Conservation (phyloP, 2,888 invertebrate species). For the Atherix ibis region DNA sequence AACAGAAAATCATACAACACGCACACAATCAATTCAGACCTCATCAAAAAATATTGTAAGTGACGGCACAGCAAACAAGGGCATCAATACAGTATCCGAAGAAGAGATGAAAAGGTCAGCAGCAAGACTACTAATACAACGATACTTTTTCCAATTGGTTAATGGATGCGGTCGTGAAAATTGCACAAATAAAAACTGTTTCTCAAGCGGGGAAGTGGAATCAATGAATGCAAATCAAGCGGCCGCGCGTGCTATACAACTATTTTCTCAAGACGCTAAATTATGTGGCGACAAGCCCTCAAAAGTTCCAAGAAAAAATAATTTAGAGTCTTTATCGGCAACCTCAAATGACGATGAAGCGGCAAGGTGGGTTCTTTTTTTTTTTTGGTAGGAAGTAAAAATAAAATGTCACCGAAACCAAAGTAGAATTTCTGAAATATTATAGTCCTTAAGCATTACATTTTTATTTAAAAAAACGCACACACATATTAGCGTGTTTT, state of each 20-base stretch:
- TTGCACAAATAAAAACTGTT: constrained; percentile 76
- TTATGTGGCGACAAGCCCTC: constrained; percentile 59
- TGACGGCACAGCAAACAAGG: background rate
- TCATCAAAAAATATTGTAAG: constrained; percentile 10
- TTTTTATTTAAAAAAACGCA: too few relatives aligned
- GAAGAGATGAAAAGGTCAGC: constrained; percentile 59
- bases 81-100: background rate
- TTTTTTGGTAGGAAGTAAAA: too few relatives aligned
- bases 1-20: background rate
- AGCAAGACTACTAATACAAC: constrained; percentile 74
- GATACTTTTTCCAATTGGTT: constrained; percentile 82
- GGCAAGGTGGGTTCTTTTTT: too few relatives aligned
- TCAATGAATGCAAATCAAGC: constrained; percentile 75
- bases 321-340: constrained; percentile 6
- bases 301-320: constrained; percentile 51
- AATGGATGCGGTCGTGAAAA: constrained; percentile 83
- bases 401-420: too few relatives aligned
- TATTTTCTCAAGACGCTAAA: constrained; percentile 70
- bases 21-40: constrained; percentile 8
- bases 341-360: constrained; percentile 13
- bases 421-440: too few relatives aligned
- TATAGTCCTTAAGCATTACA: too few relatives aligned
- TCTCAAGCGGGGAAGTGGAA: constrained; percentile 71
- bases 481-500: too few relatives aligned
- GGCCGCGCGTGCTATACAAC: constrained; percentile 73